These are phyloP conservation scores for Tricholaema leucomelas DNA, from an alignment of 2,113 vertebrate genomes.

Conservation along the genomic window DNA sequence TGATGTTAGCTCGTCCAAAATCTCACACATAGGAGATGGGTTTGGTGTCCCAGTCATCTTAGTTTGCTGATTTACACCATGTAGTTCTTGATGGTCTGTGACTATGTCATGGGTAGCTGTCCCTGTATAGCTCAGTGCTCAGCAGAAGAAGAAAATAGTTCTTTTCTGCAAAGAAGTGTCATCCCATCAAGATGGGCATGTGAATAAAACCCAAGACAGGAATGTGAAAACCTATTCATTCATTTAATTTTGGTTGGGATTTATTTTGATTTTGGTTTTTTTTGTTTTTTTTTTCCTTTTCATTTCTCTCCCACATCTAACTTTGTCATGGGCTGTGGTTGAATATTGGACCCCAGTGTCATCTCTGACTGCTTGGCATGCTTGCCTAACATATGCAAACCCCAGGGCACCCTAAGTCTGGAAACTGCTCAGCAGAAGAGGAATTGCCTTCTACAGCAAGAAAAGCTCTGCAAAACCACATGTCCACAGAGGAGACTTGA, in stretches of 20 bases:
- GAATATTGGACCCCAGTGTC: background rate
- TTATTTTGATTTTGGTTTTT: too few relatives aligned
- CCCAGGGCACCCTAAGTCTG: background rate
- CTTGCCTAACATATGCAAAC: background rate
- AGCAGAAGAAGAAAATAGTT: background rate
- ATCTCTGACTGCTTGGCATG: background rate
- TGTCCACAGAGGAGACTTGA: background rate
- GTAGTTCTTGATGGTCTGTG: rapidly evolving
- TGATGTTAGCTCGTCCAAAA: background rate
- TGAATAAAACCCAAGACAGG: background rate
- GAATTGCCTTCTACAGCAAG: background rate
- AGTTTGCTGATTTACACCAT: background rate
- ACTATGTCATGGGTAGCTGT: background rate
- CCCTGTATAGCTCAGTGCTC: background rate
- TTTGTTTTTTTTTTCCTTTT: background rate
- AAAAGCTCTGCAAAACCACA: background rate
- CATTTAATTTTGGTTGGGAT: background rate
- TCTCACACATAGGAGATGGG: background rate
- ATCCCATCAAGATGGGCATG: background rate
- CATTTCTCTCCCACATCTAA: background rate
- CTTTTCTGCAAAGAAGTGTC: background rate
- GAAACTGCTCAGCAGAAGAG: background rate
- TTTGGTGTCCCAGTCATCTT: background rate
- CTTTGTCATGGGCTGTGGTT: background rate
- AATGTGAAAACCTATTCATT: background rate